Conservation (phyloP, 2,888 invertebrate genomes). For the Oegoconia quadripuncta region DNA sequence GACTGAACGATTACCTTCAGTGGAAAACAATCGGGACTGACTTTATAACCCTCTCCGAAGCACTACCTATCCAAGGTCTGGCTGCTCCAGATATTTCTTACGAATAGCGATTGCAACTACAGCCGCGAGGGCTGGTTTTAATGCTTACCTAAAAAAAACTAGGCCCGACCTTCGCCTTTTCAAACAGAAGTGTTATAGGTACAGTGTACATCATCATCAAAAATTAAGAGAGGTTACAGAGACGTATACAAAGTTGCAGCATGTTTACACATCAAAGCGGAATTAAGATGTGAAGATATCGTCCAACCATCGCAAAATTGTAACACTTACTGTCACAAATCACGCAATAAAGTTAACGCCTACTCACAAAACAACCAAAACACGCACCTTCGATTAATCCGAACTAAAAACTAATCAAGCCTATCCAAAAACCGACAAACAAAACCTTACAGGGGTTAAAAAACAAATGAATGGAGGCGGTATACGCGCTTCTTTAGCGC, state of each 20-base stretch:
- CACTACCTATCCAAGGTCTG: too few relatives aligned
- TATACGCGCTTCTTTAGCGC: conserved; percentile 48
- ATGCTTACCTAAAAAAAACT: too few relatives aligned
- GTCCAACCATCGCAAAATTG: not conserved
- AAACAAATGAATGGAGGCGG: conserved; percentile 75
- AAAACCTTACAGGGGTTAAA: conserved; percentile 47
- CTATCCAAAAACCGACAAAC: conserved; percentile 61
- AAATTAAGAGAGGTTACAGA: too few relatives aligned
- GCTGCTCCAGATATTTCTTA: too few relatives aligned
- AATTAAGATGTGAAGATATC: not conserved
- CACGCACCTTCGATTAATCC: conserved; percentile 53
- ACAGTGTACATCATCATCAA: too few relatives aligned
- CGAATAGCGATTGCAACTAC: too few relatives aligned
- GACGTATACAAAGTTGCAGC: not conserved
- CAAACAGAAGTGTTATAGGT: too few relatives aligned
- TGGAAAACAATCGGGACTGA: too few relatives aligned
- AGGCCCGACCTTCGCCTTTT: too few relatives aligned
- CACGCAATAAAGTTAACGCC: conserved; percentile 30
- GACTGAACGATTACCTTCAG: too few relatives aligned
- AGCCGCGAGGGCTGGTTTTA: too few relatives aligned
- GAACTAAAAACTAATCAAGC: conserved; percentile 73
- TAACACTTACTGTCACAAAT: conserved; percentile 33
- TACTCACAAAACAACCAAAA: conserved; percentile 33
- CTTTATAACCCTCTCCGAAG: too few relatives aligned
- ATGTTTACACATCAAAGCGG: not conserved